A percentile compares a stretch with the other conserved stretches of the same genome.
phyloP scores from a whole-genome alignment of 2,888 invertebrate species.

The Phorcus lineatus region DNA sequence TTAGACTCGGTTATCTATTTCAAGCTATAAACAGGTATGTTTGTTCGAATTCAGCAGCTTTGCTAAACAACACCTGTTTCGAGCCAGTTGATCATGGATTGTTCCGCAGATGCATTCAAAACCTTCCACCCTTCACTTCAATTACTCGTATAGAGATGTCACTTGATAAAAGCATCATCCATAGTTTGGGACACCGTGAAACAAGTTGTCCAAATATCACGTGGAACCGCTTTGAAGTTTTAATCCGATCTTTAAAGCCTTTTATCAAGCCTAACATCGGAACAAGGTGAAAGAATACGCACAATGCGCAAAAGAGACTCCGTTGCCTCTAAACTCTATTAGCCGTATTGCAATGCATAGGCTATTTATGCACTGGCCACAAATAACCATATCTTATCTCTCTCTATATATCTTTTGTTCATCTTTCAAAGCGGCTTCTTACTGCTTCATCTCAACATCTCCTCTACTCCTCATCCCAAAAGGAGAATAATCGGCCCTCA shows the following conservation, averaged over 20 bases:
- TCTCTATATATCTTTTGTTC: neutral
- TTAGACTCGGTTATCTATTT: too few relatives aligned
- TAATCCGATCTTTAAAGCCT: conserved; percentile 11
- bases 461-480: neutral
- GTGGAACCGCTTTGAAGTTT: conserved; percentile 2
- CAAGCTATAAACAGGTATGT: too few relatives aligned
- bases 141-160: conserved; percentile 2
- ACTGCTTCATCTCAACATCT: neutral
- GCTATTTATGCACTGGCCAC: conserved; percentile 16
- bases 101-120: neutral
- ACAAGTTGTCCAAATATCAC: conserved; percentile 14
- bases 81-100: too few relatives aligned
- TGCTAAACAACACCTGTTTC: neutral
- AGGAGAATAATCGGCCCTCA: conserved; percentile 23
- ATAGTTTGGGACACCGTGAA: neutral
- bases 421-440: conserved; percentile 12
- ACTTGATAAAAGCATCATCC: neutral
- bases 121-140: neutral
- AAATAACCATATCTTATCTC: conserved; percentile 12
- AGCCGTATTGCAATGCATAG: neutral
- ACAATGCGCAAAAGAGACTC: neutral
- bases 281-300: neutral
- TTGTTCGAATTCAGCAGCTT: neutral
- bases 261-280: conserved; percentile 10
- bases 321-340: neutral